phyloP scores from a whole-genome alignment of 2,113 vertebrate species.

The Aepyceros melampus region DNA sequence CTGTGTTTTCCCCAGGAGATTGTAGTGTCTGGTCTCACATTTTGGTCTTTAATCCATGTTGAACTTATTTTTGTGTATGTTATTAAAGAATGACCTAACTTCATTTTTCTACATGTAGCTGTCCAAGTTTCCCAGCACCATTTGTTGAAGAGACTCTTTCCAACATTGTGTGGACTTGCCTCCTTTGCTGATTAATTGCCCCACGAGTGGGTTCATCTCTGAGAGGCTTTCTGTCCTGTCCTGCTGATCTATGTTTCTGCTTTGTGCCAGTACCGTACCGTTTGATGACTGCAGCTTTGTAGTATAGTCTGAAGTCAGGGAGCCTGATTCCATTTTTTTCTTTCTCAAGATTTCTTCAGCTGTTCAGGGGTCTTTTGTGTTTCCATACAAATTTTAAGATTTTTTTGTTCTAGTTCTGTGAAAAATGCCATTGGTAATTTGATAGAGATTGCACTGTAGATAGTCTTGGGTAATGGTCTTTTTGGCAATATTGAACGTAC shows the following conservation, averaged over 20 bases:
- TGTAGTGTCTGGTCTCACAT: background rate
- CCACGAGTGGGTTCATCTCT: background rate
- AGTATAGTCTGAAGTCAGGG: background rate
- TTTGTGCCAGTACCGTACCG: background rate
- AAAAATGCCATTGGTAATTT: background rate
- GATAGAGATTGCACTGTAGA: background rate
- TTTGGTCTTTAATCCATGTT: background rate
- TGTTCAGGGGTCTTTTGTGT: background rate
- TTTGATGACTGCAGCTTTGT: background rate
- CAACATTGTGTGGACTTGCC: background rate
- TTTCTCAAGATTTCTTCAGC: background rate
- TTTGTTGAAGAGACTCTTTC: background rate
- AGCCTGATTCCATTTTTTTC: background rate
- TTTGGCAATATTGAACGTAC: background rate
- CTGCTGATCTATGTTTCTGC: background rate
- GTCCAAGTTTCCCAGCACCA: background rate
- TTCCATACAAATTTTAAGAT: background rate
- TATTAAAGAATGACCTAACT: background rate
- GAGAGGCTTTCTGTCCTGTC: background rate
- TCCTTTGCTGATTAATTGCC: background rate
- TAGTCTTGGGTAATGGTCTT: background rate
- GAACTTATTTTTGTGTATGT: background rate
- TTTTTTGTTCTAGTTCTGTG: background rate
- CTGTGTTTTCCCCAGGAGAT: background rate
- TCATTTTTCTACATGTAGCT: background rate